Conservation (phyloP, 2,113 vertebrate species). For the Dicentrarchus labrax region DNA sequence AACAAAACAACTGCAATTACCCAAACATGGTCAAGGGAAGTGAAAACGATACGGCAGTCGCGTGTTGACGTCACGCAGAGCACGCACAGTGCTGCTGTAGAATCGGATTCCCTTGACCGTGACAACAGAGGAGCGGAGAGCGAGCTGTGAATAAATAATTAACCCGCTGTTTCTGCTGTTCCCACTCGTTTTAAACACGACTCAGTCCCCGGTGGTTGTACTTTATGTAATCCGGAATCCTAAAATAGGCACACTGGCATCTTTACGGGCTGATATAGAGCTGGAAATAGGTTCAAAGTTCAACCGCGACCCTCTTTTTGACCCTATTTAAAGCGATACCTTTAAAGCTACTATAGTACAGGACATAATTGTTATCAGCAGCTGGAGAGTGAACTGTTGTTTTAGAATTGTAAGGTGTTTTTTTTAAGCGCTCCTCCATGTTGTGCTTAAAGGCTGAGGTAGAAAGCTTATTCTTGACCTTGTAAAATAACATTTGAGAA, state of each 20-base stretch:
- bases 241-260: slow-evolving; percentile 39
- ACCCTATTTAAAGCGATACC: neutral
- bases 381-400: neutral
- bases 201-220: neutral
- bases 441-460: neutral
- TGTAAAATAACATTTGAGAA: neutral
- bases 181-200: slow-evolving; percentile 57
- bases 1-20: slow-evolving; percentile 80
- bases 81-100: slow-evolving; percentile 47
- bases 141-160: slow-evolving; percentile 73
- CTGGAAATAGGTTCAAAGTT: slow-evolving; percentile 2
- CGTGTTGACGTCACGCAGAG: slow-evolving; percentile 75
- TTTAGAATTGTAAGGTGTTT: neutral
- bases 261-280: neutral
- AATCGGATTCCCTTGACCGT: slow-evolving; percentile 60
- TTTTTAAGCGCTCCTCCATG: neutral
- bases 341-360: neutral
- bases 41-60: slow-evolving; percentile 17
- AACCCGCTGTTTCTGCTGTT: slow-evolving; percentile 58
- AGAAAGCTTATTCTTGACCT: too few relatives aligned
- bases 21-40: slow-evolving; percentile 84
- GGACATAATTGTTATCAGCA: neutral
- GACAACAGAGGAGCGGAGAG: slow-evolving; percentile 55
- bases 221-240: slow-evolving; percentile 51
- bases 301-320: neutral